Evolutionary conservation across 2,888 invertebrate genomes (phyloP).

Genomic region (Nemurella pictetii): DNA sequence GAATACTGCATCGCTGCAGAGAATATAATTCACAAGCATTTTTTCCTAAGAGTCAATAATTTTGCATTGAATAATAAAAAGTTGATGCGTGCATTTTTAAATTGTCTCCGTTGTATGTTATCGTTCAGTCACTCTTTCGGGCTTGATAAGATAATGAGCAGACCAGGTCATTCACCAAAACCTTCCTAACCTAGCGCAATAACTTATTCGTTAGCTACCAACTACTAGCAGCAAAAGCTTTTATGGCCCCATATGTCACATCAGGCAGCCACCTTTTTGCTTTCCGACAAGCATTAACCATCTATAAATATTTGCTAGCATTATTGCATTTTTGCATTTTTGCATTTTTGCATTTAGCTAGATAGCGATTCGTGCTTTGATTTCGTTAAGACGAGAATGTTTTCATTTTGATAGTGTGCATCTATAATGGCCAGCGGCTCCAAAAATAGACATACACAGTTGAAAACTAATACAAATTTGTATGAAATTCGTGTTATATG

Average conservation of each 20-base stretch:
- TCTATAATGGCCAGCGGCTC: background rate
- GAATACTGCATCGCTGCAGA: no score
- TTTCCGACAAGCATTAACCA: background rate
- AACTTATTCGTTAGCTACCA: background rate
- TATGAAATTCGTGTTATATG: no score
- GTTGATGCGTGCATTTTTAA: background rate
- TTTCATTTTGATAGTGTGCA: no score
- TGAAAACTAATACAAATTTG: background rate
- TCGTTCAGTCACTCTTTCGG: conserved; percentile 12
- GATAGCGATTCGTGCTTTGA: no score
- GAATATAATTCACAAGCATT: background rate
- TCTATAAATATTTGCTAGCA: background rate
- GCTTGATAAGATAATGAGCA: conserved; percentile 10
- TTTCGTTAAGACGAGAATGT: no score
- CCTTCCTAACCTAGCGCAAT: conserved; percentile 15
- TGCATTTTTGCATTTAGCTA: no score
- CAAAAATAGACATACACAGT: background rate
- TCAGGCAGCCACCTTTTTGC: background rate
- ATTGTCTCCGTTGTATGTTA: conserved; percentile 24
- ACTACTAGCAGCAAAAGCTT: background rate
- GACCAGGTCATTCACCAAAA: conserved; percentile 25
- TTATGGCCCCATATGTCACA: background rate
- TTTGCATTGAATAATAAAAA: conserved; percentile 8
- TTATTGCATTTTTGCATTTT: no score
- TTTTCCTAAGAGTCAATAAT: background rate